Evolutionary conservation across 1,140 invertebrate species (phyloP).

Genomic region (Heliconius eleuchia): DNA sequence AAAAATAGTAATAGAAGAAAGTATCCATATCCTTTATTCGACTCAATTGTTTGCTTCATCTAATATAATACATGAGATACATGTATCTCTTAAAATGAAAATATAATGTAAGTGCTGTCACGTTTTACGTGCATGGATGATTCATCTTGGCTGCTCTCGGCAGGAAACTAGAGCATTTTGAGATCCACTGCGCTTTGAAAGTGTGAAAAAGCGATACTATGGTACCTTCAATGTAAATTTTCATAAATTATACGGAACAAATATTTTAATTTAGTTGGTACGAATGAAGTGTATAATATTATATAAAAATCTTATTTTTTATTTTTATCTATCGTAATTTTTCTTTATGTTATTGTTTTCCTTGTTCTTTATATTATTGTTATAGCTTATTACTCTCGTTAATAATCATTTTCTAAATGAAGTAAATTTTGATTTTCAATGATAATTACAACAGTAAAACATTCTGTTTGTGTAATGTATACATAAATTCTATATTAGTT

Average conservation of each 20-base stretch:
- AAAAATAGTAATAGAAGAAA: not conserved
- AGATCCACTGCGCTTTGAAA: not conserved
- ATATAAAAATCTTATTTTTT: not conserved
- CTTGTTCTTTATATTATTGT: not conserved
- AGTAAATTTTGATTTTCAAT: no score
- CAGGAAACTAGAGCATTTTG: conserved; percentile 2
- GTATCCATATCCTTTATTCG: not conserved
- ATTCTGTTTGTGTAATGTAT: not conserved
- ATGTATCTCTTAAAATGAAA: not conserved
- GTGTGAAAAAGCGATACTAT: not conserved
- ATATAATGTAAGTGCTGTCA: conserved; percentile 17
- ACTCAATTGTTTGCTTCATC: conserved; percentile 10
- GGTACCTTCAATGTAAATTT: not conserved
- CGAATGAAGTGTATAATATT: not conserved
- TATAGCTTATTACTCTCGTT: no score
- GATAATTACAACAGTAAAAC: not conserved
- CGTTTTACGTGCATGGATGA: conserved; percentile 22
- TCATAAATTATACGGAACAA: not conserved
- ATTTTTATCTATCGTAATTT: not conserved
- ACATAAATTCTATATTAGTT: not conserved
- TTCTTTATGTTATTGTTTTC: not conserved
- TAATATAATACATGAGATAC: conserved; percentile 1
- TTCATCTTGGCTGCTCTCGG: conserved; percentile 14
- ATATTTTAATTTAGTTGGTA: not conserved
- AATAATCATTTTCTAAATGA: no score